Evolutionary conservation across 2,888 invertebrate species (phyloP).

Genomic region (Acleris holmiana): DNA sequence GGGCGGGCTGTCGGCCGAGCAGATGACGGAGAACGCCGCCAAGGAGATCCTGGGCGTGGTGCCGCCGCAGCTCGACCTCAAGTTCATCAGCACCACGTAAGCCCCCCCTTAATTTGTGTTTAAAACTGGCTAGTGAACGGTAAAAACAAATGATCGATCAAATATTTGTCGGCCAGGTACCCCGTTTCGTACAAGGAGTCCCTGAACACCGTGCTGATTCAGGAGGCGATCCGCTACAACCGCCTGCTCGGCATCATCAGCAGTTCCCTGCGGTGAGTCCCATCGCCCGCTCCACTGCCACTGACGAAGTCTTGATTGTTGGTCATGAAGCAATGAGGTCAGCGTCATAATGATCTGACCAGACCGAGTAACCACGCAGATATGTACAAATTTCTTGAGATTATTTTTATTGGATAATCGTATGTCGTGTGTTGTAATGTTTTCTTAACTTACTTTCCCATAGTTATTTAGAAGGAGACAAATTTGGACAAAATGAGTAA

Average conservation of each 20-base stretch:
- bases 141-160: too few relatives aligned
- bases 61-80: conserved; percentile 83
- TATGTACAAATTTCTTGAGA: too few relatives aligned
- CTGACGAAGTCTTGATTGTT: too few relatives aligned
- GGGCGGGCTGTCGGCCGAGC: conserved; percentile 82
- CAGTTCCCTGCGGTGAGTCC: conserved; percentile 75
- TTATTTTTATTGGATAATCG: too few relatives aligned
- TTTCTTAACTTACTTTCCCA: too few relatives aligned
- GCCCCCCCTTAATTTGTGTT: conserved; percentile 15
- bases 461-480: too few relatives aligned
- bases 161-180: conserved; percentile 80
- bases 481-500: too few relatives aligned
- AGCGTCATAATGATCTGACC: too few relatives aligned
- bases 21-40: conserved; percentile 84
- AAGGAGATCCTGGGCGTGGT: conserved; percentile 85
- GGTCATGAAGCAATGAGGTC: too few relatives aligned
- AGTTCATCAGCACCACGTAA: conserved; percentile 79
- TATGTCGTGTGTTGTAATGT: too few relatives aligned
- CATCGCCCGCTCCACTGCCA: too few relatives aligned
- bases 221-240: conserved; percentile 93
- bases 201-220: conserved; percentile 93
- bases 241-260: conserved; percentile 84
- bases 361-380: too few relatives aligned
- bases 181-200: conserved; percentile 95
- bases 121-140: not conserved